phyloP scores from a whole-genome alignment of 2,888 invertebrate genomes.

The Lissonota sp. region DNA sequence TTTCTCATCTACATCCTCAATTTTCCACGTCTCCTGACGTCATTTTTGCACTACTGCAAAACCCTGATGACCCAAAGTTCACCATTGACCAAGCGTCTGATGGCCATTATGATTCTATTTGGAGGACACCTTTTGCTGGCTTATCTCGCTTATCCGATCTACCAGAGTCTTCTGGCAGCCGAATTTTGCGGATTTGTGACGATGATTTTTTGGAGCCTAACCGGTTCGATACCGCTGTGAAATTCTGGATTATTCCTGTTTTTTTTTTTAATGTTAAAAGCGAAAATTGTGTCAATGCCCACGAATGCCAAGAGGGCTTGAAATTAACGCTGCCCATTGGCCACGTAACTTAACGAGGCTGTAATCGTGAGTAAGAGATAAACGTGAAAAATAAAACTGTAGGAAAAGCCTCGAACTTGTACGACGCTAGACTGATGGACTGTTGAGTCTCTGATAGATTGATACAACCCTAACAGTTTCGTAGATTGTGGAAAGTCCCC shows the following conservation, averaged over 20 bases:
- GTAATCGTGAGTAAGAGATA: slow-evolving; percentile 74
- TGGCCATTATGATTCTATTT: slow-evolving; percentile 65
- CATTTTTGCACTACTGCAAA: neutral
- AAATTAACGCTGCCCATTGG: neutral
- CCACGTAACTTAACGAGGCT: slow-evolving; percentile 73
- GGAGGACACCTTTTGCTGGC: slow-evolving; percentile 68
- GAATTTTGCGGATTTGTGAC: slow-evolving; percentile 78
- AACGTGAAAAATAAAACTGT: slow-evolving; percentile 55
- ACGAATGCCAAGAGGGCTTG: neutral
- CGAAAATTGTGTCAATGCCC: neutral
- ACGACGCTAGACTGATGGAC: slow-evolving; percentile 38
- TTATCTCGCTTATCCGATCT: slow-evolving; percentile 69
- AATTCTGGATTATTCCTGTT: neutral
- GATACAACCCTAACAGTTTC: neutral
- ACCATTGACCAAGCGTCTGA: slow-evolving; percentile 43
- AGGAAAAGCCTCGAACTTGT: slow-evolving; percentile 50
- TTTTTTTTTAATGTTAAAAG: slow-evolving; percentile 4
- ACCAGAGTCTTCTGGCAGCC: slow-evolving; percentile 74
- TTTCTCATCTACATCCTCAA: slow-evolving; percentile 29
- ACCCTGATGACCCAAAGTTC: slow-evolving; percentile 21
- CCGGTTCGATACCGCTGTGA: slow-evolving; percentile 66
- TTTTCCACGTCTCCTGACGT: slow-evolving; percentile 26
- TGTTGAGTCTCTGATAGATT: slow-evolving; percentile 20
- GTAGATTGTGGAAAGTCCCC: slow-evolving; percentile 4
- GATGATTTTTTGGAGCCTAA: slow-evolving; percentile 73